A percentile compares a stretch with the other conserved stretches of the same genome.
Conservation (phyloP, 2,797 vertebrate genomes). For the Silurus aristotelis region DNA sequence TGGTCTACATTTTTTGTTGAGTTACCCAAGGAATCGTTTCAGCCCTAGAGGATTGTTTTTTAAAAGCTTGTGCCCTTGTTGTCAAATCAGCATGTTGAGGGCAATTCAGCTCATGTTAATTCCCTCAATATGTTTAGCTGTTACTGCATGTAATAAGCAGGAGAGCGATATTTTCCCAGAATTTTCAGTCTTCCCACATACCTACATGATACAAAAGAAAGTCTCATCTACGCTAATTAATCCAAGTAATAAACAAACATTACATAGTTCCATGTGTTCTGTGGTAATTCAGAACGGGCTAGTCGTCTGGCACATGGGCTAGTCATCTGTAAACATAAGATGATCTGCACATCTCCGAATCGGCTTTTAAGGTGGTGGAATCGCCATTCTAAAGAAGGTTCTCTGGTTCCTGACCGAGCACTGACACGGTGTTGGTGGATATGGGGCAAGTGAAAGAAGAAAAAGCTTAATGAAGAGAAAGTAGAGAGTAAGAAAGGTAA, state of each 20-base stretch:
- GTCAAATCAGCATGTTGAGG: background rate
- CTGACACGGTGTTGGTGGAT: background rate
- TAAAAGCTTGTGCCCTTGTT: background rate
- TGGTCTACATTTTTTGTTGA: too few relatives aligned
- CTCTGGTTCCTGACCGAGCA: background rate
- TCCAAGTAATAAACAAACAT: background rate
- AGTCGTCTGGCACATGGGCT: too few relatives aligned
- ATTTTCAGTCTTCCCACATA: background rate
- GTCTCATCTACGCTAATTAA: background rate
- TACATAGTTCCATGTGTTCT: too few relatives aligned
- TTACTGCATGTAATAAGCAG: background rate
- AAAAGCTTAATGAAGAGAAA: constrained; percentile 1
- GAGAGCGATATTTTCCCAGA: background rate
- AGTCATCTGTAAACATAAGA: too few relatives aligned
- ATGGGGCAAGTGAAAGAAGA: constrained; percentile 16
- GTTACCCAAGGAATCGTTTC: too few relatives aligned
- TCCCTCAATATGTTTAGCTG: background rate
- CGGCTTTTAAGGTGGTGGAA: background rate
- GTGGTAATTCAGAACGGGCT: too few relatives aligned
- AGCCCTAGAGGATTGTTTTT: too few relatives aligned
- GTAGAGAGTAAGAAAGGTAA: background rate
- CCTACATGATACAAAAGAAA: background rate
- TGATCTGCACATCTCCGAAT: background rate
- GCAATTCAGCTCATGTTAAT: background rate
- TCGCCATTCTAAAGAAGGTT: background rate